Evolutionary conservation across 2,797 vertebrate species (phyloP), one percentile per base, ranked within the genome.

Genomic region (Cottoperca gobio): DNA sequence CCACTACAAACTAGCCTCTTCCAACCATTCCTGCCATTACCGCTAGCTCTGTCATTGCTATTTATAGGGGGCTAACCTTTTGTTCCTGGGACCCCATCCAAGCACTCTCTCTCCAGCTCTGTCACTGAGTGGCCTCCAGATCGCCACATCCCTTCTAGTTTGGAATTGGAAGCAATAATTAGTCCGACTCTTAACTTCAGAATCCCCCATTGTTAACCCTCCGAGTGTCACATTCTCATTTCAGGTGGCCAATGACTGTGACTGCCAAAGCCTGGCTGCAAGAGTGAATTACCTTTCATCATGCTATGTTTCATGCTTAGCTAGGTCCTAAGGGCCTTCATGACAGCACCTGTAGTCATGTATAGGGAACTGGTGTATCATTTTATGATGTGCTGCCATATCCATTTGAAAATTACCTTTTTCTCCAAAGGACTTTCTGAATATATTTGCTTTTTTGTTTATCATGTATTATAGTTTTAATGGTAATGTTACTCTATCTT

Each of bases 61-160:
- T 94, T 92, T 94, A 93, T 94, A 94, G 90, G 68, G 73, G 35
- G 42, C 53, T 92, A 92, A 94, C 94, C 93, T 93, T 94, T 93
- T 85, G 83, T 76, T 86, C 70, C 86, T 54, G 83, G 86, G 87
- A 88, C 70, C 62, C 61, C 66, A 62, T 94, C 88, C 91, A 94
- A 87, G 85, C 86, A 76, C 81, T 90, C 79, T 76, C 79, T 80
- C 81, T 43, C 74, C 46, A 21, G 60, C 86, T 78, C 71, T 85
- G 78, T 78, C 79, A 84, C 73, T 39, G 77, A 89, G 83, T 90
- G 85, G 86, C 83, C 86, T 86, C 76, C 76, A 53, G 86, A 88
- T 87, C 69, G 58, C 81, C 88, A 78, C 68, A 54, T 90, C 81
- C 73, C 88, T 86, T 83, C 82, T 31, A 45, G 70, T 74, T 65